These are phyloP conservation scores for Pipa parva DNA, from an alignment of 2,113 vertebrate genomes.

Conservation along the genomic window DNA sequence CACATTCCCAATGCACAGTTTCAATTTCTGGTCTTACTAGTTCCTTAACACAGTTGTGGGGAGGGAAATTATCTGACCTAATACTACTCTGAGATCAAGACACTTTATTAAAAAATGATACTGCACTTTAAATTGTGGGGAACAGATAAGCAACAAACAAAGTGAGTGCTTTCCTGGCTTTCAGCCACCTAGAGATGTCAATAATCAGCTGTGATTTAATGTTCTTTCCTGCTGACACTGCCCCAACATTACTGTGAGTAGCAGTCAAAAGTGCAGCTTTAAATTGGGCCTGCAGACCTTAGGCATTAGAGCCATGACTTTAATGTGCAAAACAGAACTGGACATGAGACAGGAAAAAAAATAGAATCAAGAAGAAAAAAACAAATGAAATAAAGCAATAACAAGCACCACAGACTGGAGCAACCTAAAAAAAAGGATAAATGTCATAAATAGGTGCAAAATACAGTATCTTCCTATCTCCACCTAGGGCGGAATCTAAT, in stretches of 20 bases:
- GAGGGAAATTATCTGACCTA: slow-evolving; percentile 1
- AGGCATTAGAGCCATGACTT: too few species aligned
- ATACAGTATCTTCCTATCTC: too few species aligned
- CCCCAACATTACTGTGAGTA: background rate
- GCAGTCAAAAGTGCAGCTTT: background rate
- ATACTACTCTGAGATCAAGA: background rate
- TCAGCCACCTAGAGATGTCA: slow-evolving; percentile 32
- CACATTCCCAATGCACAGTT: too few species aligned
- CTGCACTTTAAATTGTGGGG: slow-evolving; percentile 2
- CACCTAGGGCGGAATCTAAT: too few species aligned
- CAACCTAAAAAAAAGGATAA: too few species aligned
- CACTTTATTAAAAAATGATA: slow-evolving; percentile 9
- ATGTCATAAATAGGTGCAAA: too few species aligned
- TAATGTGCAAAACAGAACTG: too few species aligned
- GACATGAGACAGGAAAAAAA: too few species aligned
- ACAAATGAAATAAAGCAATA: too few species aligned
- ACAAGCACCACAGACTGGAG: too few species aligned
- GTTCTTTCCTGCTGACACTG: slow-evolving; percentile 15
- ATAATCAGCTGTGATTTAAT: slow-evolving; percentile 48
- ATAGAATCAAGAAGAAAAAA: too few species aligned
- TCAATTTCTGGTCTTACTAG: too few species aligned
- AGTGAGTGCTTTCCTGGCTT: slow-evolving; percentile 43
- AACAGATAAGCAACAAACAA: background rate
- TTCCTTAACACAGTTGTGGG: background rate
- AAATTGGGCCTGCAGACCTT: background rate